These are phyloP conservation scores for Eristalinus sepulchralis DNA, from an alignment of 2,888 invertebrate genomes.

Conservation along the genomic window DNA sequence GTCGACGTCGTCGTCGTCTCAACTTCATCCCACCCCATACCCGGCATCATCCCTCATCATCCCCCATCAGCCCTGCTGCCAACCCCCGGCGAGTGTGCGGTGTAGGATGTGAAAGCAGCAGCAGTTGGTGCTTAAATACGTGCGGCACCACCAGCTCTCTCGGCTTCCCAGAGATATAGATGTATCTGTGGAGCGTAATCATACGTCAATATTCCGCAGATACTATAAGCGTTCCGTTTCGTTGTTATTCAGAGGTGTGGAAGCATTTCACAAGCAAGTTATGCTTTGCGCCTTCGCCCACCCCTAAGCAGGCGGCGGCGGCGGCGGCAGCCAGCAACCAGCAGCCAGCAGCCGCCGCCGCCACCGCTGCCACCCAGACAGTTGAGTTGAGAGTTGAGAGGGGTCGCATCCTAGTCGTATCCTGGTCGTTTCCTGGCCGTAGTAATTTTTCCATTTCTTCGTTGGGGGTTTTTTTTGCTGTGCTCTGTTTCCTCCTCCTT, in stretches of 20 bases:
- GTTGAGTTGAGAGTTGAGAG: constrained; percentile 49
- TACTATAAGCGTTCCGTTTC: constrained; percentile 71
- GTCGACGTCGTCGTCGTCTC: background rate
- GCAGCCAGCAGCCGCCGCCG: background rate
- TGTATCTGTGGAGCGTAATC: constrained; percentile 63
- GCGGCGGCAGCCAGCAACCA: background rate
- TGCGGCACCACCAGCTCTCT: constrained; percentile 53
- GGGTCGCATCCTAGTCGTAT: constrained; percentile 30
- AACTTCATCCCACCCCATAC: background rate
- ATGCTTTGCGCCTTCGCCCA: constrained; percentile 49
- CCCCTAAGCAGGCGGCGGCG: background rate
- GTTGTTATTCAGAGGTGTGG: constrained; percentile 72
- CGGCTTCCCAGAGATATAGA: constrained; percentile 56
- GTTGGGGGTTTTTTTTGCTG: background rate
- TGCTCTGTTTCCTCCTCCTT: background rate
- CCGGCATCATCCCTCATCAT: background rate
- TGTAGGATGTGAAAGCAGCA: constrained; percentile 30
- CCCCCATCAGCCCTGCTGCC: background rate
- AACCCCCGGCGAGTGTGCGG: background rate
- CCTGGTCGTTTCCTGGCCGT: constrained; percentile 53
- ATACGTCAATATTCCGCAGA: constrained; percentile 70
- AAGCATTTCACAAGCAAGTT: constrained; percentile 71
- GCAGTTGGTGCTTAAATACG: constrained; percentile 69
- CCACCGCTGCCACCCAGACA: constrained; percentile 53
- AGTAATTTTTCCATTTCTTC: constrained; percentile 46